phyloP scores from a whole-genome alignment of 2,113 vertebrate genomes.

The Chiloscyllium plagiosum region DNA sequence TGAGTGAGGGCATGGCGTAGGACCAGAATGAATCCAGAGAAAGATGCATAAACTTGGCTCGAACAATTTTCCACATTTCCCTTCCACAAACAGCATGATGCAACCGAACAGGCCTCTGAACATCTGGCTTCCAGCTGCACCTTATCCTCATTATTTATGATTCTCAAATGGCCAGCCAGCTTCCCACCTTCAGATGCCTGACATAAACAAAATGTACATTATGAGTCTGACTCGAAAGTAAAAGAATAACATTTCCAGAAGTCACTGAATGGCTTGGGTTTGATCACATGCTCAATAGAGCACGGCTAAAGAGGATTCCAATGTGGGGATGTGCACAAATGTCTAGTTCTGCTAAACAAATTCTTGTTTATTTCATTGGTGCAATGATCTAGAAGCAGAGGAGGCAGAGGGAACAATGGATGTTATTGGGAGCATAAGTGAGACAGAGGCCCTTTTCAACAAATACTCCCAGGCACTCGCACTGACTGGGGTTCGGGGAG shows the following conservation, averaged over 20 bases:
- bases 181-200: background rate
- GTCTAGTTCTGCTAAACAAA: background rate
- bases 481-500: background rate
- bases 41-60: background rate
- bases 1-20: background rate
- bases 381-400: background rate
- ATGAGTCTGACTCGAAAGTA: background rate
- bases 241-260: background rate
- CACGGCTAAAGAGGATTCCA: background rate
- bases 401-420: background rate
- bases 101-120: background rate
- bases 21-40: background rate
- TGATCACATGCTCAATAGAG: background rate
- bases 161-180: background rate
- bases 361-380: background rate
- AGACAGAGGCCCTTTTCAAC: background rate
- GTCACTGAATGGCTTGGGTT: background rate
- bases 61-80: background rate
- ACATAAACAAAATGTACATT: background rate
- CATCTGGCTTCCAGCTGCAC: conserved; percentile 28
- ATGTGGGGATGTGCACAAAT: background rate
- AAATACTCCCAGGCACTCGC: background rate
- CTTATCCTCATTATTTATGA: conserved; percentile 6
- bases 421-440: background rate
- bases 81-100: background rate